Conservation (phyloP, 37 sponge, comb jelly and placozoan genomes). For the Beroe ovata region DNA sequence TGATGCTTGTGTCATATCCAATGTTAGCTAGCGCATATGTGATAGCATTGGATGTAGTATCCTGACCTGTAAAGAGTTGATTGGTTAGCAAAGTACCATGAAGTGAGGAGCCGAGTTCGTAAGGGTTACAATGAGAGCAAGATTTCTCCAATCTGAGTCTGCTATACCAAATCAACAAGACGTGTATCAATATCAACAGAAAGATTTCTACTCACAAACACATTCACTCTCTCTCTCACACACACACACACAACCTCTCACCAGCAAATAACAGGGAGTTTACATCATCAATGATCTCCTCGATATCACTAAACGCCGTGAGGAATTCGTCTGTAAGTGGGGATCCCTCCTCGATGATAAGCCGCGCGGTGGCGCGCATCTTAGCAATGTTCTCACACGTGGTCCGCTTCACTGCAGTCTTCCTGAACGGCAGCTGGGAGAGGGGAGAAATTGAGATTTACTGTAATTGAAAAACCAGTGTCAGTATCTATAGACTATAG, state of each 20-base stretch:
- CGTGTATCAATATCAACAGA: no score
- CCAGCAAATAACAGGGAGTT: slow-evolving; percentile 47
- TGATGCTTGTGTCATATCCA: background rate
- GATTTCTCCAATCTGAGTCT: no score
- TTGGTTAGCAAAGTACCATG: no score
- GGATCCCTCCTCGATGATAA: slow-evolving; percentile 14
- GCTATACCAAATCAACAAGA: no score
- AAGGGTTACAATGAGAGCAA: no score
- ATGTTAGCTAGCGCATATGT: slow-evolving; percentile 28
- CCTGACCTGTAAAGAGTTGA: slow-evolving; percentile 45
- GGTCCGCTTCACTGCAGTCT: background rate
- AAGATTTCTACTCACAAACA: no score
- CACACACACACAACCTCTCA: no score
- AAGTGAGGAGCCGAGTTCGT: no score
- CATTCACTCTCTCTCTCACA: no score
- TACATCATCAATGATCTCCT: slow-evolving; percentile 40
- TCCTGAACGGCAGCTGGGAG: slow-evolving; percentile 38
- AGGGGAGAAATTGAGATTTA: background rate
- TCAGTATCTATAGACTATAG: background rate
- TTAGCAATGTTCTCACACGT: slow-evolving; percentile 23
- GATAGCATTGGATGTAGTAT: slow-evolving; percentile 42
- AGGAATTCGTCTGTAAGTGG: slow-evolving; percentile 23
- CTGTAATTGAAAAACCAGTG: background rate
- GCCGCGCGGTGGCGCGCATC: background rate
- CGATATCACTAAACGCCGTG: slow-evolving; percentile 21